Conservation (phyloP, 2,113 vertebrate genomes). For the Brachypodius melanocephalos region DNA sequence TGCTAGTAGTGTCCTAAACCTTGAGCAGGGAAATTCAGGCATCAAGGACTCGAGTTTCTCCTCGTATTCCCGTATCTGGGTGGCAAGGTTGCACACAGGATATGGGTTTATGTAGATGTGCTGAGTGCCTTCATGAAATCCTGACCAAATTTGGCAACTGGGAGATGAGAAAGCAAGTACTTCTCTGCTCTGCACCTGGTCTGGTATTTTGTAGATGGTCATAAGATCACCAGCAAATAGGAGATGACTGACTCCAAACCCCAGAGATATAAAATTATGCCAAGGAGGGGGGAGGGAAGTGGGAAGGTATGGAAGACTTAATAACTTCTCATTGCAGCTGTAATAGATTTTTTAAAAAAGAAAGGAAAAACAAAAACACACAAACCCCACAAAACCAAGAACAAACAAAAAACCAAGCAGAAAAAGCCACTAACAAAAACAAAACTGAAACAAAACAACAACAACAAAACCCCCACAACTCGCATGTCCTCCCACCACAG, state of each 20-base stretch:
- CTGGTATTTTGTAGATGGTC: background rate
- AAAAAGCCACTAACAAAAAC: background rate
- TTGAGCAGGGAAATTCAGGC: background rate
- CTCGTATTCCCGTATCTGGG: background rate
- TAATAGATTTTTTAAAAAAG: background rate
- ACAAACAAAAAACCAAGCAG: background rate
- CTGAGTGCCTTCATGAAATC: background rate
- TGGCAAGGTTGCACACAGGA: background rate
- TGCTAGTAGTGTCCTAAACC: accelerated
- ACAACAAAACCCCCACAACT: background rate
- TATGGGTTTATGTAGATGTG: background rate
- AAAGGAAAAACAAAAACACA: background rate
- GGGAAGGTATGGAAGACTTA: background rate
- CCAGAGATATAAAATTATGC: background rate
- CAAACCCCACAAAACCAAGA: background rate
- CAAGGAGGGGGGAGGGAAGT: too few relatives aligned
- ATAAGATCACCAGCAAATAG: background rate
- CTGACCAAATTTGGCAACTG: background rate
- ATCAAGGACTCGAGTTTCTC: accelerated
- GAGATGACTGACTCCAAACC: background rate
- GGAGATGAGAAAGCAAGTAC: background rate
- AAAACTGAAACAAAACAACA: background rate
- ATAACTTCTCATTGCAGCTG: background rate
- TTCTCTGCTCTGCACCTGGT: background rate
- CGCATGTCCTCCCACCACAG: background rate